Evolutionary conservation across 2,797 vertebrate species (phyloP).

Genomic region (Champsocephalus gunnari): DNA sequence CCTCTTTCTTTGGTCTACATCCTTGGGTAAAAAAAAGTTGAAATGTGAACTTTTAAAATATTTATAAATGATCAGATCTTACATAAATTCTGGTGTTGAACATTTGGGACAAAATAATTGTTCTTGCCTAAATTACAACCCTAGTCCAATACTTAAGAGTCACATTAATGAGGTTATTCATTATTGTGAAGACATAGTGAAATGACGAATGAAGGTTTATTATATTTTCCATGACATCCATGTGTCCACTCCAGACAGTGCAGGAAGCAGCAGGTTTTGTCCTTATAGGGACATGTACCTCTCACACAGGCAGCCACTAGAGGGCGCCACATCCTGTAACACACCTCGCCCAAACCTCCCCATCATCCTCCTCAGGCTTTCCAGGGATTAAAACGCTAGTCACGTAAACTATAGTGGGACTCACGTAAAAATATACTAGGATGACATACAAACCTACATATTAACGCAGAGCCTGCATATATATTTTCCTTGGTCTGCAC

Average conservation of each 20-base stretch:
- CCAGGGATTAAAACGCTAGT: slow-evolving; percentile 61
- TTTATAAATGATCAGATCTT: not conserved
- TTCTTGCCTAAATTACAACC: not conserved
- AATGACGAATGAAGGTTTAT: slow-evolving; percentile 9
- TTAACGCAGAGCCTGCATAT: slow-evolving; percentile 25
- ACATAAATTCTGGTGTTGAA: not conserved
- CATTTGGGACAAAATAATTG: not conserved
- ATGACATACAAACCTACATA: slow-evolving; percentile 72
- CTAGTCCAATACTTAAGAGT: not conserved
- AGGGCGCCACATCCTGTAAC: slow-evolving; percentile 48
- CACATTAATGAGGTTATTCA: not conserved
- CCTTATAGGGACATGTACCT: slow-evolving; percentile 14
- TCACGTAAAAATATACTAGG: slow-evolving; percentile 30
- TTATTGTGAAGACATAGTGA: not conserved
- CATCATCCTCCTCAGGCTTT: slow-evolving; percentile 39
- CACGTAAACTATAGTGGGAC: slow-evolving; percentile 57
- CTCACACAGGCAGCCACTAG: slow-evolving; percentile 48
- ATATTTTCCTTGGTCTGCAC: not conserved
- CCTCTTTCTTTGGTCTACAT: not conserved
- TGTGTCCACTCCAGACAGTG: slow-evolving; percentile 3
- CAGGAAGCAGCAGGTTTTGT: not conserved
- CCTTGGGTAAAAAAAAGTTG: not conserved
- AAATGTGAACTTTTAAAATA: not conserved
- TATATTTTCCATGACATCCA: slow-evolving; percentile 19
- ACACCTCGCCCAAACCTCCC: slow-evolving; percentile 4